Conservation (phyloP, 2,888 invertebrate genomes). For the Hydraecia micacea region DNA sequence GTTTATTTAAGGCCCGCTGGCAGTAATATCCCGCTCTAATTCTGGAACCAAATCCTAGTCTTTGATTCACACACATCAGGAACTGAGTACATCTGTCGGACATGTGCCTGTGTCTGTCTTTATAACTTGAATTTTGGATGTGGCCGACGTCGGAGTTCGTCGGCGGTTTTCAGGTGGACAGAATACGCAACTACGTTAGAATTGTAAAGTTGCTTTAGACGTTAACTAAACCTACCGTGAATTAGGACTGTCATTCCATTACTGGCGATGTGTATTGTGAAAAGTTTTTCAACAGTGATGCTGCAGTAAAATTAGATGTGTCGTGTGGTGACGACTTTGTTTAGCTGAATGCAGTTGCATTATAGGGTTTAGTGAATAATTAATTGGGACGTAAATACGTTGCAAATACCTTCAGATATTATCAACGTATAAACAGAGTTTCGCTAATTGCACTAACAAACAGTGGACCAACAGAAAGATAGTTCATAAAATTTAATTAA, state of each 20-base stretch:
- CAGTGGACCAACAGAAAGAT: slow-evolving; percentile 69
- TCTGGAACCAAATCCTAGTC: slow-evolving; percentile 74
- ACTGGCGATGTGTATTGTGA: slow-evolving; percentile 61
- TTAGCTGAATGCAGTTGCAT: background rate
- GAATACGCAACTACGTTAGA: slow-evolving; percentile 80
- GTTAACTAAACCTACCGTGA: slow-evolving; percentile 69
- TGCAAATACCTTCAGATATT: background rate
- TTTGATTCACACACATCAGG: slow-evolving; percentile 76
- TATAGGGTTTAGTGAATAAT: background rate
- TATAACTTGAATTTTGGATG: slow-evolving; percentile 85
- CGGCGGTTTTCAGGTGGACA: slow-evolving; percentile 79
- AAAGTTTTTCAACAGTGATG: slow-evolving; percentile 67
- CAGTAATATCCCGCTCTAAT: slow-evolving; percentile 76
- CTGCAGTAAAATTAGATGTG: slow-evolving; percentile 24
- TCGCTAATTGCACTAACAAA: slow-evolving; percentile 53
- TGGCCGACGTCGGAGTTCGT: slow-evolving; percentile 79
- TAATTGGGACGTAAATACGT: background rate
- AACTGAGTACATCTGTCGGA: slow-evolving; percentile 74
- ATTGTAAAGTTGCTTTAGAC: slow-evolving; percentile 77
- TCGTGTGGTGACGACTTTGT: slow-evolving; percentile 10
- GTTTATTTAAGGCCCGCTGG: slow-evolving; percentile 75
- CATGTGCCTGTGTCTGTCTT: slow-evolving; percentile 79
- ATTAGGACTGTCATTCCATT: slow-evolving; percentile 74
- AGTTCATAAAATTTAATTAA: slow-evolving; percentile 89
- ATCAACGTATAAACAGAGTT: slow-evolving; percentile 21